Evolutionary conservation across 2,797 vertebrate species (phyloP), one percentile per base, ranked within the genome.

Genomic region (Alfaro cultratus): DNA sequence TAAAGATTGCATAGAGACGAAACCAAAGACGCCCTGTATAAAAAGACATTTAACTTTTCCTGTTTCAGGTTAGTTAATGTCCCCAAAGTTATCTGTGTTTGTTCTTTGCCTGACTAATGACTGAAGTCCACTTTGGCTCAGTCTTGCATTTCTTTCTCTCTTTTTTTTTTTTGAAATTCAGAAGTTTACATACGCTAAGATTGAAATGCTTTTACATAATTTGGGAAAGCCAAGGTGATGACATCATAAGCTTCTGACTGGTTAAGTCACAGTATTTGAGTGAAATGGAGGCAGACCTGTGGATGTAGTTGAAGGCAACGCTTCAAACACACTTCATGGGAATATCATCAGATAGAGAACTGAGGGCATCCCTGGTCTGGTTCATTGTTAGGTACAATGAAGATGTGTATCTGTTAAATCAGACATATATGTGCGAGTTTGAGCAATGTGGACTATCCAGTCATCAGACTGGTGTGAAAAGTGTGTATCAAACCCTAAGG

Each of bases 1-100:
- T 83, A 26, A 77, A 74, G 80, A 90, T 84, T 81, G 83, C 90
- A 85, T 13, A n/a, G 12, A 71, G 41, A 5, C 45, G 2, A 46
- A 72, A 72, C 68, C 26, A 45, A 72, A 46, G 68, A 9, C n/a
- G 26, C 39, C 5, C 41, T 71, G 41, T n/a, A 15, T 45, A 29
- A 45, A 43, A 45, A 72, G 41, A 72, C 68, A 29, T 72, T 72
- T 4, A 46, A 72, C 41, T 1, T 46, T 16, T 31, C 26, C 41
- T 46, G 26, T 8, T 71, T 72, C 68, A 46, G 6, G 68, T 72
- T n/a, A 16, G 68, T 70, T 43, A 43, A 13, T n/a, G 26, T 46
- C 29, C n/a, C 68, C 6, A 10, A 45, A 45, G 9, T 70, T 45
- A 71, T n/a, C n/a, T 3, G 16, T 18, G 16, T 46, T 72, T 72